Conservation (phyloP, 2,797 vertebrate species). For the Fratercula arctica region DNA sequence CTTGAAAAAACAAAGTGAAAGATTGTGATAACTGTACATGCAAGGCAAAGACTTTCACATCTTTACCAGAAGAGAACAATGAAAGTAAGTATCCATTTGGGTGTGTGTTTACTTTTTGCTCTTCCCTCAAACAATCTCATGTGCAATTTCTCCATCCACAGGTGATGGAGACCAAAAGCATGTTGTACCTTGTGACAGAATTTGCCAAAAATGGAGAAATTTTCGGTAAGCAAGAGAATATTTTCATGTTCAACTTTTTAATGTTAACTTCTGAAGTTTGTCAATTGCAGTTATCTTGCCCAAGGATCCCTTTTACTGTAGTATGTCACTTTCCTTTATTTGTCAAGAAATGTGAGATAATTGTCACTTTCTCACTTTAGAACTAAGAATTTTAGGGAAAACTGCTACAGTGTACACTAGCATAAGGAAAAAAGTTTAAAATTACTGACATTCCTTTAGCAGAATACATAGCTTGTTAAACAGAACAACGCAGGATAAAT, state of each 20-base stretch:
- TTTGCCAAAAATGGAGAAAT: conserved; percentile 99
- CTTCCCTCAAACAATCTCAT: background rate
- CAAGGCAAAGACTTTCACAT: background rate
- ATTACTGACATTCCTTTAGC: background rate
- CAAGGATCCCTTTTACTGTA: background rate
- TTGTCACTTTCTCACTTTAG: background rate
- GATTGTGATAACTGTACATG: background rate
- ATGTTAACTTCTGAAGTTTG: background rate
- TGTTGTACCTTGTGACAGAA: conserved; percentile 98
- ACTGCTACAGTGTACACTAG: background rate
- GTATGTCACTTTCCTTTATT: background rate
- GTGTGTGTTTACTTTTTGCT: background rate
- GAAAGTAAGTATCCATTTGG: background rate
- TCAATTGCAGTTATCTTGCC: background rate
- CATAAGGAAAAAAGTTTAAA: background rate
- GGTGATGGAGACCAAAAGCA: conserved; percentile 99
- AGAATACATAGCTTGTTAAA: background rate
- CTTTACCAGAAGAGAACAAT: background rate
- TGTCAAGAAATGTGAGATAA: background rate
- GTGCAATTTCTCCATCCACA: conserved; percentile 67
- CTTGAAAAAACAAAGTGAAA: background rate
- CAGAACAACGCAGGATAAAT: background rate
- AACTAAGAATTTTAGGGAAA: background rate
- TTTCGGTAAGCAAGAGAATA: conserved; percentile 87
- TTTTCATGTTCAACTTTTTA: background rate